Conservation (phyloP, 1,140 invertebrate species). For the Orius insidiosus region DNA sequence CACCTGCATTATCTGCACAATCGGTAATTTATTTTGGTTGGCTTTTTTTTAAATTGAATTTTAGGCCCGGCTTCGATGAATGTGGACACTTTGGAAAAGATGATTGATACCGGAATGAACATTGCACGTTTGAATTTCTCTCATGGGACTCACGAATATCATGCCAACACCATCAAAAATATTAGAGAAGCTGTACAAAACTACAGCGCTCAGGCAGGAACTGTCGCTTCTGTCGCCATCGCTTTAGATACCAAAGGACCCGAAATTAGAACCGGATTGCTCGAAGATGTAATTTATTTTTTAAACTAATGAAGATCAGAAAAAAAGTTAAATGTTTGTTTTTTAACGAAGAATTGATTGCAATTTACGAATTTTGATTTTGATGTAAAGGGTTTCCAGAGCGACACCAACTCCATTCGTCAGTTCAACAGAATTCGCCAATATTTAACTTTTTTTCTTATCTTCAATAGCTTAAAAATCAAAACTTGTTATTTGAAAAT, state of each 20-base stretch:
- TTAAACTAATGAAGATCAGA: too few species aligned
- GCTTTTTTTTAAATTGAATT: slow-evolving; percentile 6
- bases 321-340: too few species aligned
- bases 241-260: slow-evolving; percentile 95
- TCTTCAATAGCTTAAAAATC: neutral
- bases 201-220: slow-evolving; percentile 53
- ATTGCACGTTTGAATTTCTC: slow-evolving; percentile 95
- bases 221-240: slow-evolving; percentile 76
- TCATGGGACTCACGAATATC: slow-evolving; percentile 93
- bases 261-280: slow-evolving; percentile 87
- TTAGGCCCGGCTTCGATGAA: slow-evolving; percentile 73
- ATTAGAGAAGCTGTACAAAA: slow-evolving; percentile 67
- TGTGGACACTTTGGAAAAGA: slow-evolving; percentile 71
- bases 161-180: slow-evolving; percentile 77
- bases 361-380: too few species aligned
- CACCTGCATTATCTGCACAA: slow-evolving; percentile 96
- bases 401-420: too few species aligned
- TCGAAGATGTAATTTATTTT: slow-evolving; percentile 69
- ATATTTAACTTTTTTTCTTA: neutral
- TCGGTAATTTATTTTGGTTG: slow-evolving; percentile 43
- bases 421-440: too few species aligned
- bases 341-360: too few species aligned
- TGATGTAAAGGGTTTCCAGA: too few species aligned
- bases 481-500: neutral
- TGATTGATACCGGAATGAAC: slow-evolving; percentile 98